A percentile compares a stretch with the other conserved stretches of the same genome.
Evolutionary conservation across 2,113 vertebrate genomes (phyloP).

Genomic region (Picathartes gymnocephalus): DNA sequence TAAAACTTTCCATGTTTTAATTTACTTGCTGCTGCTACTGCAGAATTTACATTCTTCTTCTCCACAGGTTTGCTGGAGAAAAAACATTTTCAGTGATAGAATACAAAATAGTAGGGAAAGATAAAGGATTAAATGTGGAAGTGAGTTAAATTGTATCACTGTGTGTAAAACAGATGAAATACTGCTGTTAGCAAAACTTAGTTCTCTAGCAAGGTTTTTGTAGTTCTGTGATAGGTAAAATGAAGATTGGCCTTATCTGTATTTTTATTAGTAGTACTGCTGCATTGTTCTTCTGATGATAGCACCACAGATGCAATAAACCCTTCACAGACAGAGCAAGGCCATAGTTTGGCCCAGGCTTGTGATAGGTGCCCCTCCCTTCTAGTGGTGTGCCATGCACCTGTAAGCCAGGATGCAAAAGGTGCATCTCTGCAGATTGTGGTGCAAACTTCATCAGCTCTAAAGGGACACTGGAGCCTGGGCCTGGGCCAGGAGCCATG

Average conservation of each 20-base stretch:
- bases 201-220: background rate
- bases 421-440: accelerated
- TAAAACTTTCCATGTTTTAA: slow-evolving; percentile 40
- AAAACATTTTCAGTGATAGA: background rate
- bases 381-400: background rate
- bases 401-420: background rate
- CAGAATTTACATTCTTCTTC: slow-evolving; percentile 26
- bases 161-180: background rate
- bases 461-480: background rate
- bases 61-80: background rate
- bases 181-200: background rate
- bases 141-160: background rate
- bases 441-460: background rate
- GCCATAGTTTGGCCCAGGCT: background rate
- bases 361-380: background rate
- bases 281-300: background rate
- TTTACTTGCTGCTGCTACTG: slow-evolving; percentile 30
- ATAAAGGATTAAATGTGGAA: background rate
- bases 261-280: background rate
- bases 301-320: background rate
- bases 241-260: background rate
- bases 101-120: background rate
- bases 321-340: background rate
- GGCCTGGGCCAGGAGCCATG: background rate
- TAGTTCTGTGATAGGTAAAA: background rate